Base-by-base conservation (phyloP, 2,113 vertebrate genomes). In the Chaetodon trifascialis region DNA sequence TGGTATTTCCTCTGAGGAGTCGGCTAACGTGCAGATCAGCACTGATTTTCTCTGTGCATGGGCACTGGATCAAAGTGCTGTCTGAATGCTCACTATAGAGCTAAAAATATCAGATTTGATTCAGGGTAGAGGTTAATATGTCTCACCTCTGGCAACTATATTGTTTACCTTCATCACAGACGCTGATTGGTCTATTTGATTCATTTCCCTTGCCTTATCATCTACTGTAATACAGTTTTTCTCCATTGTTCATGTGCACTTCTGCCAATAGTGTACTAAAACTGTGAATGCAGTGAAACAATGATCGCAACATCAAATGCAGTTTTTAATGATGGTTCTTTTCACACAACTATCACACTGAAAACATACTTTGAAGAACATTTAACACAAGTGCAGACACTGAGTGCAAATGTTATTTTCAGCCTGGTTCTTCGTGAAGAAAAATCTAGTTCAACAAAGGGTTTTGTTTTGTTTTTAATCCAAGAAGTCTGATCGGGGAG, bases 1-100 rank as follows among this genome's bases (percentile, higher is more conserved):
- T 80, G 87, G 76, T 58, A 84, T 91, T 91, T 93, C 90, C 92
- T 91, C 58, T 75, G 40, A 67, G 73, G 49, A 68, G 65, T 63
- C 4, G 1, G 74, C 82, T 5, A 85, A 91, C 85, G 84, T 91
- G 85, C 87, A 87, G 83, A 69, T 88, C 83, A 55, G 83, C 91
- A 86, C 86, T 38, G 75, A 36, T 56, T 84, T 71, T 68, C 64
- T 78, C 36, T 47, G 54, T 51, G 58, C 10, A 23, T 40, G 4
- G 76, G 69, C 72, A 81, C 55, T 49, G 55, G 85, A 89, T 87
- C 85, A 89, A 88, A 91, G 81, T 74, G 42, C 60, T 60, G 34
- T 36, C 14, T 40, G 62, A 71, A 63, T 11, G 44, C 52, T 47
- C 17, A 21, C 58, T 15, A 16, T 34, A 7, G 25, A 52, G 72